Conservation (phyloP, 2,888 invertebrate genomes). For the Drosophila peninsularis region DNA sequence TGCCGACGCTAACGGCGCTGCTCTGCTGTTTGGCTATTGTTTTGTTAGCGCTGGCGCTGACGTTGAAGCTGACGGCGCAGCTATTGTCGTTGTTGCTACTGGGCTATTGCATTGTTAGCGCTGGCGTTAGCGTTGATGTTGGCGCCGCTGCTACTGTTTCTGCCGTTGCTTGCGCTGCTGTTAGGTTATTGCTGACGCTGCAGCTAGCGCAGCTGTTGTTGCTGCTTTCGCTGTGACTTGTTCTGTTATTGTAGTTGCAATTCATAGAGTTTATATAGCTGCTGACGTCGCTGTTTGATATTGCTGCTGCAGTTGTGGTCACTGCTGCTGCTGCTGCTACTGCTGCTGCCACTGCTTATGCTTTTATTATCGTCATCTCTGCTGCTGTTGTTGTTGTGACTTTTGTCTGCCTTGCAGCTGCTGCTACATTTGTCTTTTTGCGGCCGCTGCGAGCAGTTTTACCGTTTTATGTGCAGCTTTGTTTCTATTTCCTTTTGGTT, state of each 20-base stretch:
- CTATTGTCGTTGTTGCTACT: slow-evolving; percentile 2
- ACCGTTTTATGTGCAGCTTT: slow-evolving; percentile 22
- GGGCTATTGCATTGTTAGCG: not conserved
- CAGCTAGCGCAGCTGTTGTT: not conserved
- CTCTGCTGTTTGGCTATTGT: slow-evolving; percentile 3
- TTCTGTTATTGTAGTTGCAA: slow-evolving; percentile 2
- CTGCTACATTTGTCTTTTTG: slow-evolving; percentile 37
- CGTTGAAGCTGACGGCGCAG: not conserved
- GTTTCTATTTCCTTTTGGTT: slow-evolving; percentile 26
- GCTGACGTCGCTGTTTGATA: slow-evolving; percentile 13
- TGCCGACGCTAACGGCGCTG: not conserved
- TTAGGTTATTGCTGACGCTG: not conserved
- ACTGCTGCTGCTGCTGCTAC: not conserved
- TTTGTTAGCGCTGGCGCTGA: not conserved
- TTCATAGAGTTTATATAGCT: slow-evolving; percentile 3
- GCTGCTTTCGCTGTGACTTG: slow-evolving; percentile 2
- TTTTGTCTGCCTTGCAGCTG: slow-evolving; percentile 47
- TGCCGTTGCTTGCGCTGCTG: not conserved
- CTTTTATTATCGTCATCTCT: not conserved
- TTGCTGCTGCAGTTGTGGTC: slow-evolving; percentile 8
- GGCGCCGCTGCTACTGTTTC: not conserved
- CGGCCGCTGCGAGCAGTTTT: slow-evolving; percentile 12
- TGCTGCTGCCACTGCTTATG: slow-evolving; percentile 9
- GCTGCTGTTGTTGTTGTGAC: not conserved
- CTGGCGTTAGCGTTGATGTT: not conserved